Conservation (phyloP, 2,797 vertebrate species). For the Malurus splendens region DNA sequence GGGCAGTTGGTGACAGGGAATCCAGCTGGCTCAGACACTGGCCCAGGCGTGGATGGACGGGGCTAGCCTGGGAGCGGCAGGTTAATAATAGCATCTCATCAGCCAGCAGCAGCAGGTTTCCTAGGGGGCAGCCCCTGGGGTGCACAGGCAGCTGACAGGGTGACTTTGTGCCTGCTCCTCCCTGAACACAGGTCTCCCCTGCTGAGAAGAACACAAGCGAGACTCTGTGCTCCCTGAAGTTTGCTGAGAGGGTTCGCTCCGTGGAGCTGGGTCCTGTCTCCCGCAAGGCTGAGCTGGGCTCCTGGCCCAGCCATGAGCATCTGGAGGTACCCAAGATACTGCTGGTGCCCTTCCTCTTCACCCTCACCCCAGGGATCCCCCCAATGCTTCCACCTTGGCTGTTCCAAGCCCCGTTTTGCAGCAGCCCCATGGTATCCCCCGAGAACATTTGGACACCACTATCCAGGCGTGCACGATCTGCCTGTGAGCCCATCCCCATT, state of each 20-base stretch:
- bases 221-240: conserved; percentile 95
- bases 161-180: neutral
- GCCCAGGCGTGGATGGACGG: fast-evolving
- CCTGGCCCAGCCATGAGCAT: conserved; percentile 86
- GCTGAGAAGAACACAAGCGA: conserved; percentile 84
- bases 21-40: neutral
- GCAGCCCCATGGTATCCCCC: neutral
- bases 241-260: conserved; percentile 89
- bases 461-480: neutral
- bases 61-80: neutral
- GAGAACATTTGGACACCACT: neutral
- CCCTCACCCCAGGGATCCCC: neutral
- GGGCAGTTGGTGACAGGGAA: neutral
- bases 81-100: neutral
- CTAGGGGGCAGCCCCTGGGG: fast-evolving
- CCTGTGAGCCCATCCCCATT: fast-evolving
- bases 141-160: neutral
- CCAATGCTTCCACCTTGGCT: neutral
- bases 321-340: conserved; percentile 77
- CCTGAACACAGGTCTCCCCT: conserved; percentile 82
- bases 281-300: conserved; percentile 78
- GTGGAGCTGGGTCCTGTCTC: conserved; percentile 82
- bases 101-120: neutral
- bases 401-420: neutral
- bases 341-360: neutral